phyloP scores from a whole-genome alignment of 2,888 invertebrate species.

The Pemphredon lugubris region DNA sequence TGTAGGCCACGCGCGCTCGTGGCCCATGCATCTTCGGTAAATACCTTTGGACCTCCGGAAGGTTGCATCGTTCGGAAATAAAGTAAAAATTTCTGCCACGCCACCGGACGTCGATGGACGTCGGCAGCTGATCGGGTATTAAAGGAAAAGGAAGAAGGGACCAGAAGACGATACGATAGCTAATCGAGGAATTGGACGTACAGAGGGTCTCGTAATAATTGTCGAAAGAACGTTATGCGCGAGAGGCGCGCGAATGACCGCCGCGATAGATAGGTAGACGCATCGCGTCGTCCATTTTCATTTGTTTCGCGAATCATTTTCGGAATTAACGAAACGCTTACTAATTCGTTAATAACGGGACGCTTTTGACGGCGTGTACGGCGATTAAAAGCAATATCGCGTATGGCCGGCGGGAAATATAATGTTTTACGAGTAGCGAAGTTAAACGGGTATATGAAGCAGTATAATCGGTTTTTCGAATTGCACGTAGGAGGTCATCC shows the following conservation, averaged over 20 bases:
- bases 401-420: conserved; percentile 16
- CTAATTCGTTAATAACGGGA: conserved; percentile 13
- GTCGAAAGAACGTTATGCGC: no score
- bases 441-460: conserved; percentile 23
- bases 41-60: conserved; percentile 47
- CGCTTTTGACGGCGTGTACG: conserved; percentile 34
- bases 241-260: no score
- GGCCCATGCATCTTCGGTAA: conserved; percentile 65
- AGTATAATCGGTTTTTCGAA: conserved; percentile 19
- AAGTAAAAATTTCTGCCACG: conserved; percentile 28
- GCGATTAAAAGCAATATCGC: conserved; percentile 43
- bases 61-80: conserved; percentile 13
- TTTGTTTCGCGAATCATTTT: conserved; percentile 40
- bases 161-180: no score
- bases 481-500: conserved; percentile 11
- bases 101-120: conserved; percentile 30
- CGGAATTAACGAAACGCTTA: background rate
- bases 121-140: no score
- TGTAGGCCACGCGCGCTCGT: conserved; percentile 57
- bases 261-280: no score
- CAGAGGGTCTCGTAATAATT: no score
- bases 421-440: conserved; percentile 25
- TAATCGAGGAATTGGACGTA: no score
- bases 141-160: no score
- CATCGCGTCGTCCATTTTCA: no score